phyloP scores from a whole-genome alignment of 2,888 invertebrate species.

The Tiphia femorata region DNA sequence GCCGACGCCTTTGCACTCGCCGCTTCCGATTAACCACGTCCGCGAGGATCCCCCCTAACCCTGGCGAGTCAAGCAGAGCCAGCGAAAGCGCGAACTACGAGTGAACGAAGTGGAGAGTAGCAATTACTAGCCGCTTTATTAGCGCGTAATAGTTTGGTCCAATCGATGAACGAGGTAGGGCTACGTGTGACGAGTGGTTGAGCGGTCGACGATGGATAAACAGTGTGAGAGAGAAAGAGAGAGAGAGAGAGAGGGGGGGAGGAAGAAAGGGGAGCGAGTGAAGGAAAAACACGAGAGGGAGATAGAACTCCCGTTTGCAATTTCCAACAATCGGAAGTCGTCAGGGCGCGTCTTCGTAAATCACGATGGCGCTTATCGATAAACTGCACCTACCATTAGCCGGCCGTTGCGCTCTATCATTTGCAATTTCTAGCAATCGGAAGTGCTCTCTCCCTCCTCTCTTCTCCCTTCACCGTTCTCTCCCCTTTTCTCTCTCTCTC shows the following conservation, averaged over 20 bases:
- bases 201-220: not conserved
- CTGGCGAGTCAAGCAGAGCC: conserved; percentile 22
- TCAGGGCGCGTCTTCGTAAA: conserved; percentile 41
- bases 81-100: conserved; percentile 25
- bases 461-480: conserved; percentile 8
- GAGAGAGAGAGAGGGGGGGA: not conserved
- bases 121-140: conserved; percentile 32
- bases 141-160: conserved; percentile 29
- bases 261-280: not conserved
- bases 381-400: not conserved
- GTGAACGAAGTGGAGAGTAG: conserved; percentile 11
- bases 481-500: conserved; percentile 1
- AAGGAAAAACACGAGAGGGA: too few species aligned
- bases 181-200: too few species aligned
- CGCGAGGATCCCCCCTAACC: too few species aligned
- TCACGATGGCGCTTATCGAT: conserved; percentile 1
- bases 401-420: not conserved
- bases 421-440: conserved; percentile 14
- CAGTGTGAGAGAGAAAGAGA: not conserved
- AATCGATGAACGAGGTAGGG: too few species aligned
- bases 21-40: conserved; percentile 2
- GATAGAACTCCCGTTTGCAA: too few species aligned
- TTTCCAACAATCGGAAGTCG: conserved; percentile 58
- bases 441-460: not conserved
- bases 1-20: too few species aligned